Conservation (phyloP, 2,888 invertebrate species). For the Tetheella fluctuosa region DNA sequence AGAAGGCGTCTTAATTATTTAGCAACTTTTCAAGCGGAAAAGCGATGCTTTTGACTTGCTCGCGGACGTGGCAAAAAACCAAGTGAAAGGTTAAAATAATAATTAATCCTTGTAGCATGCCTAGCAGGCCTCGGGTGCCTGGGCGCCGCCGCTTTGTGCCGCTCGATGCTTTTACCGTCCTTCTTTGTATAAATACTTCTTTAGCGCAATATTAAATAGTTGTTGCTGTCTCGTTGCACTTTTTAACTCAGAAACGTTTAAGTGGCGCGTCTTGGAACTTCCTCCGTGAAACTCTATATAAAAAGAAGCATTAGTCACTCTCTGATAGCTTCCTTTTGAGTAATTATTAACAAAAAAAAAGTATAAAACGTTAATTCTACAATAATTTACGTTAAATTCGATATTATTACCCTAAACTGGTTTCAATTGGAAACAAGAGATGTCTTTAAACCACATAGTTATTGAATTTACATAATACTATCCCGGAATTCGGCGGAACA, state of each 20-base stretch:
- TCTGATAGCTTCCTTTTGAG: slow-evolving; percentile 16
- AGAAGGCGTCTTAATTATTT: slow-evolving; percentile 79
- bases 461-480: slow-evolving; percentile 73
- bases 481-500: slow-evolving; percentile 53
- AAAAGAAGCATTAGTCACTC: slow-evolving; percentile 42
- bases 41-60: slow-evolving; percentile 81
- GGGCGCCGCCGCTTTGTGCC: slow-evolving; percentile 65
- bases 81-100: slow-evolving; percentile 81
- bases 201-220: slow-evolving; percentile 80
- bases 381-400: slow-evolving; percentile 28
- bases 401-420: slow-evolving; percentile 35
- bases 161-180: slow-evolving; percentile 65
- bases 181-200: slow-evolving; percentile 68
- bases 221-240: slow-evolving; percentile 69
- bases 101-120: slow-evolving; percentile 78
- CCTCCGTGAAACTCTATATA: neutral
- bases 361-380: slow-evolving; percentile 12
- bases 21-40: slow-evolving; percentile 78
- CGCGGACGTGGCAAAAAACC: slow-evolving; percentile 73
- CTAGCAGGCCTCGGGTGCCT: slow-evolving; percentile 30
- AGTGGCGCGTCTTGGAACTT: slow-evolving; percentile 35
- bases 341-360: neutral
- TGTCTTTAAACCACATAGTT: slow-evolving; percentile 44
- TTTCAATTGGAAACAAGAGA: slow-evolving; percentile 58
- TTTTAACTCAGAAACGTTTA: slow-evolving; percentile 57